Conservation (phyloP, 2,888 invertebrate species). For the Pemphredon lugubris region DNA sequence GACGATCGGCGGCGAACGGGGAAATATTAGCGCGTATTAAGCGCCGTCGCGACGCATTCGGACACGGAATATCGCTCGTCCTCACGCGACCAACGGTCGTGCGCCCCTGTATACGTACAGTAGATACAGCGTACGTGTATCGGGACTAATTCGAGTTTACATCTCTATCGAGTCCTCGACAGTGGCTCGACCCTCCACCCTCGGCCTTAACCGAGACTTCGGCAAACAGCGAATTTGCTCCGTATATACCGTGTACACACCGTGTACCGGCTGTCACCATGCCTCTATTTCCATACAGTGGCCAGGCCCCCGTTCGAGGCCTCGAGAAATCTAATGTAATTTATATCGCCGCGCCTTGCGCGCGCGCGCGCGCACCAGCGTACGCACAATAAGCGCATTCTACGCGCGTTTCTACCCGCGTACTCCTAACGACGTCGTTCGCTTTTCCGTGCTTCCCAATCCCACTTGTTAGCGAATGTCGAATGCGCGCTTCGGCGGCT, state of each 20-base stretch:
- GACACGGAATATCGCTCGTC: neutral
- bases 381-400: neutral
- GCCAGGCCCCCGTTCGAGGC: constrained; percentile 9
- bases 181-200: constrained; percentile 16
- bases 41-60: constrained; percentile 10
- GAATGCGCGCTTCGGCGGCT: no score
- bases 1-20: neutral
- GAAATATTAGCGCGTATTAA: constrained; percentile 25
- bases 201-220: constrained; percentile 19
- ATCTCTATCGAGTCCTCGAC: constrained; percentile 58
- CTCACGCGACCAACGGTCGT: neutral
- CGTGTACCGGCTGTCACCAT: constrained; percentile 30
- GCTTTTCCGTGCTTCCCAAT: constrained; percentile 1
- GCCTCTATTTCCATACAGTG: constrained; percentile 28
- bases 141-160: constrained; percentile 62
- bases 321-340: constrained; percentile 39
- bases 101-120: no score
- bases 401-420: neutral
- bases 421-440: neutral
- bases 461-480: no score
- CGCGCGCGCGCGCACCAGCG: neutral
- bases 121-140: constrained; percentile 34
- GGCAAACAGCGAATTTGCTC: constrained; percentile 45
- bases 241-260: constrained; percentile 27
- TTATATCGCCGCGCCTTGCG: constrained; percentile 17